Percentiles rank a stretch among this genome's conserved stretches.
Conservation (phyloP, 2,888 invertebrate genomes). For the Meiosimyza platycephala region DNA sequence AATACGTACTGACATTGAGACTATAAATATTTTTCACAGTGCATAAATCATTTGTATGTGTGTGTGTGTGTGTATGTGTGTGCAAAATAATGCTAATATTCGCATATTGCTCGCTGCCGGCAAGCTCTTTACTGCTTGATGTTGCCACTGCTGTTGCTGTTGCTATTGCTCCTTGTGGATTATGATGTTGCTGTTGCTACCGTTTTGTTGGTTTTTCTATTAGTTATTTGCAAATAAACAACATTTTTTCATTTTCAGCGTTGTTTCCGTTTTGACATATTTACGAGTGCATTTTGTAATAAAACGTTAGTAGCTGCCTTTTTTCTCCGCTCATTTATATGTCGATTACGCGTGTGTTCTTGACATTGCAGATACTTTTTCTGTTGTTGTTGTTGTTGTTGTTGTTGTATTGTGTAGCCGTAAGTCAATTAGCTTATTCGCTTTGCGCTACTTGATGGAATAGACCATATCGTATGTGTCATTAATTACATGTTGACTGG, state of each 20-base stretch:
- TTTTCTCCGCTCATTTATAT: background rate
- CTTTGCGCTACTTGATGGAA: background rate
- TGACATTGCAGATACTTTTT: background rate
- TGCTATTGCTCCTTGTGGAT: too few relatives aligned
- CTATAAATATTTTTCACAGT: slow-evolving; percentile 24
- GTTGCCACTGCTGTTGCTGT: too few relatives aligned
- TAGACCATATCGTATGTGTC: background rate
- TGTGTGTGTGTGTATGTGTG: slow-evolving; percentile 10
- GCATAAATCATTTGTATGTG: slow-evolving; percentile 26
- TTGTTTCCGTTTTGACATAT: background rate
- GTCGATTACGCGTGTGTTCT: background rate
- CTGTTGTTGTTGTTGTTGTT: too few relatives aligned
- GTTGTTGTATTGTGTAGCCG: background rate
- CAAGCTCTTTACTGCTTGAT: too few relatives aligned
- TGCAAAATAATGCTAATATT: background rate
- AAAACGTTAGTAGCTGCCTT: too few relatives aligned
- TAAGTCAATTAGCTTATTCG: background rate
- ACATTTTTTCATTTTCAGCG: background rate
- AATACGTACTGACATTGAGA: slow-evolving; percentile 14
- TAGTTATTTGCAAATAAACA: background rate
- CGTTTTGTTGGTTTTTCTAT: background rate
- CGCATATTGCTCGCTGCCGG: too few relatives aligned
- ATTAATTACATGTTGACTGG: background rate
- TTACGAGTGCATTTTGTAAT: too few relatives aligned
- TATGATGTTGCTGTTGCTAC: too few relatives aligned